Percentiles rank a stretch among this genome's conserved stretches.
These are phyloP conservation scores for Delia radicum DNA, from an alignment of 1,140 invertebrate species.

Conservation along the genomic window DNA sequence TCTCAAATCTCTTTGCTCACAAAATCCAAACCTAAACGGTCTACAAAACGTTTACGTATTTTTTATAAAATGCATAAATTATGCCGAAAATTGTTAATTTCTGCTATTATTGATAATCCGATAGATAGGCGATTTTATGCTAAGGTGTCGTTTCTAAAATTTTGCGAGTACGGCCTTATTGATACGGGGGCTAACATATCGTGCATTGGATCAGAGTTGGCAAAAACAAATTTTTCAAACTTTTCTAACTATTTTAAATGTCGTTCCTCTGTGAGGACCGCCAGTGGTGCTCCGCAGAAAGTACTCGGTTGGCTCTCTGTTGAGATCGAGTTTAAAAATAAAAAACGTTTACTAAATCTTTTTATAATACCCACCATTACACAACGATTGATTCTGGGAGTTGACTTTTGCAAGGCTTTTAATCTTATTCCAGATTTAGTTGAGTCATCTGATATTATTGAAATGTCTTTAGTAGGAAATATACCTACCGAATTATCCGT, in stretches of 20 bases:
- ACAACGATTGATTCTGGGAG: no score
- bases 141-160: background rate
- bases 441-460: no score
- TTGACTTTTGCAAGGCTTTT: no score
- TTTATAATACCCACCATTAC: no score
- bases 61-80: background rate
- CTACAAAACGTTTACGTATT: background rate
- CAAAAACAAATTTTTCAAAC: conserved; percentile 9
- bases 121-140: background rate
- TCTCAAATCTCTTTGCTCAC: background rate
- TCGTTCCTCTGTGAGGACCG: background rate
- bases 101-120: background rate
- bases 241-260: background rate
- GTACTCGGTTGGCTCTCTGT: background rate
- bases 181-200: conserved; percentile 8
- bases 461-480: no score
- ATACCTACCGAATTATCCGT: no score
- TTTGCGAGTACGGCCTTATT: background rate
- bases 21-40: background rate
- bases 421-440: no score
- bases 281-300: background rate
- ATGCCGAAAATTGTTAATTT: background rate
- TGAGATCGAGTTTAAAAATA: no score
- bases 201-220: conserved; percentile 1
- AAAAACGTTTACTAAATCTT: no score